Base-by-base conservation (phyloP, 2,888 invertebrate genomes). In the Acronicta alni region DNA sequence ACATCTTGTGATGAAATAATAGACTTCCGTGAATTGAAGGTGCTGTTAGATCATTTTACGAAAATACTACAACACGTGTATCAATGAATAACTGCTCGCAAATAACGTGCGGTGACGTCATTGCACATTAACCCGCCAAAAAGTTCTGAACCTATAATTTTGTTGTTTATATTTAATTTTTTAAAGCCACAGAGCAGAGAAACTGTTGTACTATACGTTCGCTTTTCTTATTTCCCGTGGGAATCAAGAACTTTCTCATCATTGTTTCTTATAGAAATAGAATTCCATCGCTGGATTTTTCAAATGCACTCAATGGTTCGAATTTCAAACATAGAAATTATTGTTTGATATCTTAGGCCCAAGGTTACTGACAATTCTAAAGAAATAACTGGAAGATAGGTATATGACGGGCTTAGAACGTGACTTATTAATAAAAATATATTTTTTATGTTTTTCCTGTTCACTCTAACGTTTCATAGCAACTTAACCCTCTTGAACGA, bases 51-150 rank as follows among this genome's bases (percentile, higher is more conserved):
- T 76, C 76, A 77, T 63, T 77, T 56, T 52, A 65, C 70, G 45
- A 62, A 65, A 77, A 75, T 75, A 78, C 67, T 56, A 72, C 52
- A 41, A 66, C 60, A 65, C 75, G 60, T 69, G 63, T 55, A 57
- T 64, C 43, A 43, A 64, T 49, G 59, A 64, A 60, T 39, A 39
- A 57, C 45, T 51, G 30, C 35, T 44, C 17, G 54, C 55, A 17
- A 54, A 54, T 44, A 35, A 30, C 16, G 18, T 61, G 41, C 51
- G 58, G 69, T 89, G 85, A 88, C 89, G 86, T 87, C 88, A 88
- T 70, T 68, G 53, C 35, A 17, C 66, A 69, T 80, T 75, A 76
- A 81, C 80, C 86, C 83, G 77, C 71, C 79, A 67, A 71, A 80
- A 81, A 70, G 74, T 77, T 80, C 53, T 60, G 67, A 82, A 85